Percentiles rank a stretch among this genome's conserved stretches.
Evolutionary conservation across 2,888 invertebrate species (phyloP).

Genomic region (Abrostola triplasia): DNA sequence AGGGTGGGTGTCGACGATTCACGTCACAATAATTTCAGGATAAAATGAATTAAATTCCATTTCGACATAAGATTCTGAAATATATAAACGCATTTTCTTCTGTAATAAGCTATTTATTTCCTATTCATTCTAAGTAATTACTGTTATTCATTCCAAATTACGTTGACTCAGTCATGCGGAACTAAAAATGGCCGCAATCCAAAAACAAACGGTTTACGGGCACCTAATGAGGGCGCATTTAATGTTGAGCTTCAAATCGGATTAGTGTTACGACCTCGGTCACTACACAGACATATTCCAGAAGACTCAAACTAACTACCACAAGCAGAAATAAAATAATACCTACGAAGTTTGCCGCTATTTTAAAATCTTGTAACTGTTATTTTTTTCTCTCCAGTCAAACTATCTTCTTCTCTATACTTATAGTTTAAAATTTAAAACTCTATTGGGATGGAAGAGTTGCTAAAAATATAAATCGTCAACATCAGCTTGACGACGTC

Average conservation of each 20-base stretch:
- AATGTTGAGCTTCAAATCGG: conserved; percentile 46
- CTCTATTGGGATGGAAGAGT: too few species aligned
- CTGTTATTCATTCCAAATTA: conserved; percentile 31
- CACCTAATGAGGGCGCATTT: conserved; percentile 44
- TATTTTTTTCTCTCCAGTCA: too few species aligned
- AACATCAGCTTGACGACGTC: too few species aligned
- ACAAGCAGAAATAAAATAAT: too few species aligned
- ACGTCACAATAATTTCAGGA: neutral
- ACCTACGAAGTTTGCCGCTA: too few species aligned
- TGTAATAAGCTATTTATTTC: neutral
- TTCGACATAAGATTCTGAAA: neutral
- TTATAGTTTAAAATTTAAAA: too few species aligned
- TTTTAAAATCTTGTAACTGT: too few species aligned
- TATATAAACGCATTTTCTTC: too few species aligned
- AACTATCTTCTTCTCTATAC: too few species aligned
- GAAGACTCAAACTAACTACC: conserved; percentile 2
- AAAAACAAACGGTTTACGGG: conserved; percentile 44
- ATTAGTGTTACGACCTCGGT: conserved; percentile 36
- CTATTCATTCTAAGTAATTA: conserved; percentile 16
- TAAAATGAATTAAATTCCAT: conserved; percentile 21
- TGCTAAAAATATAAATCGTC: too few species aligned
- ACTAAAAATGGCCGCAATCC: conserved; percentile 21
- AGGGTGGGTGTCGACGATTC: neutral
- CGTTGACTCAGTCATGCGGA: conserved; percentile 21
- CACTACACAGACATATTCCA: neutral